Evolutionary conservation across 2,888 invertebrate genomes (phyloP).

Genomic region (Esperia sulphurella): DNA sequence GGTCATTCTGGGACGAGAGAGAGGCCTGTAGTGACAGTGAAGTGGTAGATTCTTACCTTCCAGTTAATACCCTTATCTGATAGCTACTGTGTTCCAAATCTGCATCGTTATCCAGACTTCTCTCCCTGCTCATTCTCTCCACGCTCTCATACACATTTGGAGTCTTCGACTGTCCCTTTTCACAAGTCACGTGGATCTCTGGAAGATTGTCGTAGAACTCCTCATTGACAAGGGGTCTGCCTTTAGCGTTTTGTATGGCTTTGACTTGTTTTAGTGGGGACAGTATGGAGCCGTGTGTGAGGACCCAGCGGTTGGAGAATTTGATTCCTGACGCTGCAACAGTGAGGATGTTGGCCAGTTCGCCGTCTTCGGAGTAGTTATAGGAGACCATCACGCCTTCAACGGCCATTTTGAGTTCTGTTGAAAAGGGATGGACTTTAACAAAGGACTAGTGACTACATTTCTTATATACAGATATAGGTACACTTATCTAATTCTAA

Average conservation of each 20-base stretch:
- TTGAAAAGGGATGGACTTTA: no score
- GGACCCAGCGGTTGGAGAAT: conserved; percentile 73
- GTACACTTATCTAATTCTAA: no score
- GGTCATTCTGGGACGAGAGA: no score
- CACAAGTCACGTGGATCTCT: conserved; percentile 68
- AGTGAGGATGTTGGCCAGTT: conserved; percentile 66
- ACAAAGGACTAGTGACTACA: no score
- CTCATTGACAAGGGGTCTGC: conserved; percentile 60
- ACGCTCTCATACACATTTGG: conserved; percentile 47
- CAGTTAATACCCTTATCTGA: conserved; percentile 61
- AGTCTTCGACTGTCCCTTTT: conserved; percentile 37
- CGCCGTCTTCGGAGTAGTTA: conserved; percentile 59
- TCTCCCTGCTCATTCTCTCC: conserved; percentile 52
- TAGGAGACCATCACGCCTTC: conserved; percentile 75
- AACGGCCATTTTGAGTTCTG: conserved; percentile 45
- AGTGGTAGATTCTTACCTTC: conserved; percentile 37
- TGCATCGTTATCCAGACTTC: conserved; percentile 35
- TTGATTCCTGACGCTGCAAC: conserved; percentile 75
- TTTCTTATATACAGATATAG: no score
- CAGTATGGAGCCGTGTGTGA: conserved; percentile 75
- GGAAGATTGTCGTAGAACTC: conserved; percentile 65
- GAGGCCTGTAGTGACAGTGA: no score
- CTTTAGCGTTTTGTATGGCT: conserved; percentile 51
- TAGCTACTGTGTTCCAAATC: conserved; percentile 65
- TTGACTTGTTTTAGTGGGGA: conserved; percentile 63